Evolutionary conservation across 2,888 invertebrate genomes (phyloP).

Genomic region (Malachius bipustulatus): DNA sequence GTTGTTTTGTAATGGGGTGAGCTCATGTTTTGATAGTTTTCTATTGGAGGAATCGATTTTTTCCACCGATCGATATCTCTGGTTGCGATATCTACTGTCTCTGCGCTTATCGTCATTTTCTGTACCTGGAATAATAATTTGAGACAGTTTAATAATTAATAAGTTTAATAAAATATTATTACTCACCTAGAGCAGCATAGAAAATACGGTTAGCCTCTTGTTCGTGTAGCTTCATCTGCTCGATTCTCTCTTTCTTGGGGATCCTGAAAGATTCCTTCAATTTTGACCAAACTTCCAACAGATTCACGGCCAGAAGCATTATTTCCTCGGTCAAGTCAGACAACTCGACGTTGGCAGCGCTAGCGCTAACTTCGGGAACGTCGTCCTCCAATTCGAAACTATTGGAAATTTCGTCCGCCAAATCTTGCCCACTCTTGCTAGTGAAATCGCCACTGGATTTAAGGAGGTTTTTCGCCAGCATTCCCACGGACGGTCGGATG

Average conservation of each 20-base stretch:
- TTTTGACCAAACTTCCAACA: slow-evolving; percentile 64
- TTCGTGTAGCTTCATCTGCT: slow-evolving; percentile 93
- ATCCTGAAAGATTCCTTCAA: slow-evolving; percentile 75
- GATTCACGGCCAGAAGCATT: slow-evolving; percentile 46
- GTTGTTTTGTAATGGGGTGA: slow-evolving; percentile 15
- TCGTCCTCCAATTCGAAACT: slow-evolving; percentile 16
- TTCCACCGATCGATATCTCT: slow-evolving; percentile 11
- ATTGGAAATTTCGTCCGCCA: slow-evolving; percentile 15
- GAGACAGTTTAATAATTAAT: too few species aligned
- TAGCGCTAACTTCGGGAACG: background rate
- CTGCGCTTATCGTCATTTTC: slow-evolving; percentile 11
- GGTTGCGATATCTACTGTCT: slow-evolving; percentile 22
- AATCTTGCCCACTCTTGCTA: slow-evolving; percentile 12
- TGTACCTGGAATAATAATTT: background rate
- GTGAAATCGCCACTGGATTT: slow-evolving; percentile 12
- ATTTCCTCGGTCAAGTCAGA: slow-evolving; percentile 38
- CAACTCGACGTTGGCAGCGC: slow-evolving; percentile 11
- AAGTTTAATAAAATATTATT: too few species aligned
- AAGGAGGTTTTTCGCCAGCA: slow-evolving; percentile 16
- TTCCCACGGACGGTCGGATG: slow-evolving; percentile 23
- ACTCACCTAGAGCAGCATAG: slow-evolving; percentile 18
- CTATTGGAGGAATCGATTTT: slow-evolving; percentile 16
- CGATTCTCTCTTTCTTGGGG: slow-evolving; percentile 86
- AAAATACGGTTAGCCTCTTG: slow-evolving; percentile 64
- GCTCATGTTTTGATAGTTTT: slow-evolving; percentile 19